phyloP scores from a whole-genome alignment of 2,888 invertebrate species.

The Apoderus coryli region DNA sequence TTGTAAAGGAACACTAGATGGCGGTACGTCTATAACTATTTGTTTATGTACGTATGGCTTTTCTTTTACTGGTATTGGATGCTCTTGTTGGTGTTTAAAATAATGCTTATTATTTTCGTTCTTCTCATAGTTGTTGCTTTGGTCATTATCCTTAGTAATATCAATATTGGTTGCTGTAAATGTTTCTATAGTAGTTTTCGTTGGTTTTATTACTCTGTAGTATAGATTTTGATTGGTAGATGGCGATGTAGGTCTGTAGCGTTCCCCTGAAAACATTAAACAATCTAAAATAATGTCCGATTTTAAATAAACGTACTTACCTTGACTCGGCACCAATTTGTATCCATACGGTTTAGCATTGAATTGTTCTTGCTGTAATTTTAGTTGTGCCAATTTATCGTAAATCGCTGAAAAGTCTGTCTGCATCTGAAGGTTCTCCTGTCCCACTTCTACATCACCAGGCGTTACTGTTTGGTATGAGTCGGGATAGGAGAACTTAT shows the following conservation, averaged over 20 bases:
- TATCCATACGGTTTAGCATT: conserved; percentile 11
- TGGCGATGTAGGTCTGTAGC: too few relatives aligned
- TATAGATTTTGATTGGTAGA: too few relatives aligned
- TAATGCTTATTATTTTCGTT: too few relatives aligned
- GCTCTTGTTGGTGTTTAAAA: too few relatives aligned
- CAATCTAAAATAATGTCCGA: too few relatives aligned
- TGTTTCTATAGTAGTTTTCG: conserved; percentile 27
- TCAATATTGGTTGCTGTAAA: conserved; percentile 30
- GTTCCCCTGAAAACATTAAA: too few relatives aligned
- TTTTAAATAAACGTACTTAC: conserved; percentile 2
- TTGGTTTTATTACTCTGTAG: conserved; percentile 18
- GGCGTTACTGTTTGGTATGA: conserved; percentile 26
- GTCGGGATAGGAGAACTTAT: conserved; percentile 30
- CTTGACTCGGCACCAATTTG: conserved; percentile 5
- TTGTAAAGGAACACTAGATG: conserved; percentile 12
- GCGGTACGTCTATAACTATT: conserved; percentile 16
- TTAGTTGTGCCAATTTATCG: background rate
- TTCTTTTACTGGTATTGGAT: too few relatives aligned
- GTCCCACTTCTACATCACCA: conserved; percentile 5
- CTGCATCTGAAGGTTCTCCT: too few relatives aligned
- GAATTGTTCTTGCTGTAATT: conserved; percentile 12
- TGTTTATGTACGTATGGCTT: conserved; percentile 17
- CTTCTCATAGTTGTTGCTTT: too few relatives aligned
- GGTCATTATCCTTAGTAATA: too few relatives aligned
- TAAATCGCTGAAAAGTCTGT: background rate